phyloP scores from a whole-genome alignment of 2,797 vertebrate species.

The Acipenser ruthenus region DNA sequence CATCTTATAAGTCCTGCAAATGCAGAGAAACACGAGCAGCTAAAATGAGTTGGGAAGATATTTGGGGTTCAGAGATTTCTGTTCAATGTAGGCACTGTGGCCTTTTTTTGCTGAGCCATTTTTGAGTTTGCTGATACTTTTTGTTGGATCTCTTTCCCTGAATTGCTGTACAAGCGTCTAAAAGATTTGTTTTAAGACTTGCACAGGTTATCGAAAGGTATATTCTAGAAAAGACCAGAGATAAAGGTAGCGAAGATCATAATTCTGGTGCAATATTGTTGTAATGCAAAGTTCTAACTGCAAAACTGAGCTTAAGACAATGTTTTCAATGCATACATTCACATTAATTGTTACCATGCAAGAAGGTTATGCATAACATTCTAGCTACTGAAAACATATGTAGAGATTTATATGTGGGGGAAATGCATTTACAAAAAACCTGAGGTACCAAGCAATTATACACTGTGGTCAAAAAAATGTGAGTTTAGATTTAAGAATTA shows the following conservation, averaged over 20 bases:
- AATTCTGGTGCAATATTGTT: slow-evolving; percentile 14
- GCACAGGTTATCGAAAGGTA: slow-evolving; percentile 31
- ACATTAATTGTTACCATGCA: slow-evolving; percentile 53
- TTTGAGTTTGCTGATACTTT: slow-evolving; percentile 61
- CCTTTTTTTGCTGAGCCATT: slow-evolving; percentile 52
- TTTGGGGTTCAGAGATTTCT: slow-evolving; percentile 46
- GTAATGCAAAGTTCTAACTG: slow-evolving; percentile 32
- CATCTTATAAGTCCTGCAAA: slow-evolving; percentile 42
- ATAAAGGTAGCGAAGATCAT: slow-evolving; percentile 30
- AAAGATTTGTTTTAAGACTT: slow-evolving; percentile 56
- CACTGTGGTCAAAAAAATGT: slow-evolving; percentile 39
- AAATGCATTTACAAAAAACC: slow-evolving; percentile 3
- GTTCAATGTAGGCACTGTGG: slow-evolving; percentile 70
- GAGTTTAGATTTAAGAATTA: slow-evolving; percentile 43
- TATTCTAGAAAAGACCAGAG: slow-evolving; percentile 55
- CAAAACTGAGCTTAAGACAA: slow-evolving; percentile 35
- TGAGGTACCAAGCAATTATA: slow-evolving; percentile 34
- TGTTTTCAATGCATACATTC: slow-evolving; percentile 41
- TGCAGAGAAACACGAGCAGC: slow-evolving; percentile 38
- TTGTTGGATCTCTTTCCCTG: slow-evolving; percentile 60
- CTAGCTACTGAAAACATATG: slow-evolving; percentile 73
- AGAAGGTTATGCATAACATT: slow-evolving; percentile 58
- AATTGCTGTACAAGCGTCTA: slow-evolving; percentile 58
- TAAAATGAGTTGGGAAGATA: slow-evolving; percentile 48
- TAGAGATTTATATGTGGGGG: slow-evolving; percentile 27